These are phyloP conservation scores for Drosophila lutescens DNA, from an alignment of 2,888 invertebrate genomes.

Conservation along the genomic window DNA sequence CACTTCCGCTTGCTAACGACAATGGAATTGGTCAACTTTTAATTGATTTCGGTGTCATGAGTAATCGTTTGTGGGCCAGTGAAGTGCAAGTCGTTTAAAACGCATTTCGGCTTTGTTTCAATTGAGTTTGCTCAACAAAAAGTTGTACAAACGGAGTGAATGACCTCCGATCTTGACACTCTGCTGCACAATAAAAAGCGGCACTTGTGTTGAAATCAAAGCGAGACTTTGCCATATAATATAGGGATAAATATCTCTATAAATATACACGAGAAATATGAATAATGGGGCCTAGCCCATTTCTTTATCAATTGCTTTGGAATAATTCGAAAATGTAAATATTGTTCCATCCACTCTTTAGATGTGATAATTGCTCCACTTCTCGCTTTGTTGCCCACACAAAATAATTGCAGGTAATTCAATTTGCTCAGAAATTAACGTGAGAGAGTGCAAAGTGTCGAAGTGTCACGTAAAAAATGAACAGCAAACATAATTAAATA, in stretches of 20 bases:
- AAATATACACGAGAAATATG: neutral
- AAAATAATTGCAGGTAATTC: slow-evolving; percentile 20
- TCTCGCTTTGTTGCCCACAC: slow-evolving; percentile 11
- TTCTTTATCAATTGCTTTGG: slow-evolving; percentile 21
- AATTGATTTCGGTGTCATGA: slow-evolving; percentile 32
- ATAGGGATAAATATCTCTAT: neutral
- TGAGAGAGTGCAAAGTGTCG: slow-evolving; percentile 33
- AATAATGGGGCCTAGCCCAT: slow-evolving; percentile 20
- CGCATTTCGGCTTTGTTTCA: slow-evolving; percentile 40
- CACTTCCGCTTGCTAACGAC: slow-evolving; percentile 5
- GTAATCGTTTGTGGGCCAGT: slow-evolving; percentile 20
- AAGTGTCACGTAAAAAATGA: slow-evolving; percentile 36
- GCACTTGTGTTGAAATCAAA: neutral
- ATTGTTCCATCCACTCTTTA: slow-evolving; percentile 6
- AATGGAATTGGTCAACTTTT: slow-evolving; percentile 1
- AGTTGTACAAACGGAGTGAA: slow-evolving; percentile 21
- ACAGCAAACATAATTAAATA: slow-evolving; percentile 4
- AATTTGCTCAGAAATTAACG: slow-evolving; percentile 27
- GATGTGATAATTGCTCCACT: slow-evolving; percentile 21
- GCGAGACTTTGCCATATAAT: slow-evolving; percentile 1
- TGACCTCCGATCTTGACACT: slow-evolving; percentile 24
- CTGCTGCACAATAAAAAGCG: slow-evolving; percentile 1
- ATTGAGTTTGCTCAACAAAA: slow-evolving; percentile 11
- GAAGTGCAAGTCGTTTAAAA: slow-evolving; percentile 22
- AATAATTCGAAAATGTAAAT: slow-evolving; percentile 15